Evolutionary conservation across 2,888 invertebrate genomes (phyloP).

Genomic region (Pycnomerus fuliginosus): DNA sequence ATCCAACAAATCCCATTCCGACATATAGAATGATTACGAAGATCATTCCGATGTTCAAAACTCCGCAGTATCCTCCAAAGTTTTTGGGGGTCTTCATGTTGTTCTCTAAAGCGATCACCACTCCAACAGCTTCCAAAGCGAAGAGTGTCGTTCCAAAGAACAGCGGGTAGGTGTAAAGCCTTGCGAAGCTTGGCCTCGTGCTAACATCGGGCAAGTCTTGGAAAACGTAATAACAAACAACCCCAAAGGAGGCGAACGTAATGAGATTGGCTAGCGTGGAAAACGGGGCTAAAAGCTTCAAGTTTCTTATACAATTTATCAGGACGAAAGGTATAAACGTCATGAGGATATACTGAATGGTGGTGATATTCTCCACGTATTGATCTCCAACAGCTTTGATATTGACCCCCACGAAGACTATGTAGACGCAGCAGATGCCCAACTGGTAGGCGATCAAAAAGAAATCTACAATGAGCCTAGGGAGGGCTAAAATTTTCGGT

Average conservation of each 20-base stretch:
- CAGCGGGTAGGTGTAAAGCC: conserved; percentile 73
- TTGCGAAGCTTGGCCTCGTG: conserved; percentile 64
- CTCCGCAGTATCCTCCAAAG: conserved; percentile 75
- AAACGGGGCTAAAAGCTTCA: conserved; percentile 86
- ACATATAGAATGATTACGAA: conserved; percentile 76
- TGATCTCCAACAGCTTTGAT: conserved; percentile 45
- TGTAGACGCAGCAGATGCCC: conserved; percentile 86
- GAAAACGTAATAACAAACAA: conserved; percentile 85
- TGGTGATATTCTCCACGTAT: conserved; percentile 32
- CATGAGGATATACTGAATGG: conserved; percentile 42
- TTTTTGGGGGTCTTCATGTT: conserved; percentile 82
- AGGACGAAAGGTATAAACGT: conserved; percentile 65
- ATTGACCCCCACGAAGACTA: conserved; percentile 53
- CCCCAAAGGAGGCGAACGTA: conserved; percentile 78
- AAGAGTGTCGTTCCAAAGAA: conserved; percentile 97
- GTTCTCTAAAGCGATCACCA: conserved; percentile 87
- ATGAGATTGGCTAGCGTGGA: conserved; percentile 86
- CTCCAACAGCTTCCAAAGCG: conserved; percentile 92
- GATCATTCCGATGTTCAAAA: conserved; percentile 79
- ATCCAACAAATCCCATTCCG: conserved; percentile 80
- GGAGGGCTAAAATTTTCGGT: neutral
- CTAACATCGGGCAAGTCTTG: conserved; percentile 66
- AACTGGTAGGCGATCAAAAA: conserved; percentile 81
- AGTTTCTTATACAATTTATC: conserved; percentile 79
- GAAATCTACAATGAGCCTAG: conserved; percentile 61